A percentile compares a stretch with the other conserved stretches of the same genome.
phyloP scores from a whole-genome alignment of 1,140 invertebrate species.

The Drosophila melanogaster region Release_6_plus_ISO1_MT NT_033777.3:4852001-4852500 shows the following conservation, averaged over 20 bases:
- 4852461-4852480: slow-evolving; percentile 22
- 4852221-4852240: slow-evolving; percentile 82
- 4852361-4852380: slow-evolving; percentile 31
- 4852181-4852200: slow-evolving; percentile 39
- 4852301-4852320: slow-evolving; percentile 33
- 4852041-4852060: slow-evolving; percentile 35
- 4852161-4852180: slow-evolving; percentile 47
- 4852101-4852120: slow-evolving; percentile 59
- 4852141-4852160: slow-evolving; percentile 73
- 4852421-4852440: slow-evolving; percentile 54
- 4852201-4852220: slow-evolving; percentile 80
- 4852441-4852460: slow-evolving; percentile 61
- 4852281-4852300: slow-evolving; percentile 37
- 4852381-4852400: slow-evolving; percentile 39
- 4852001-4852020: slow-evolving; percentile 38
- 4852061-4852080: slow-evolving; percentile 38
- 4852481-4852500: slow-evolving; percentile 55
- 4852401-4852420: slow-evolving; percentile 55
- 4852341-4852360: slow-evolving; percentile 42
- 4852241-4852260: slow-evolving; percentile 61
- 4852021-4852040: slow-evolving; percentile 38
- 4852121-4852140: slow-evolving; percentile 68
- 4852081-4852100: slow-evolving; percentile 79
- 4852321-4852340: slow-evolving; percentile 47
- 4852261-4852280: slow-evolving; percentile 23